These are phyloP conservation scores for Dorcus parallelipipedus DNA, from an alignment of 2,888 invertebrate species.

Conservation along the genomic window DNA sequence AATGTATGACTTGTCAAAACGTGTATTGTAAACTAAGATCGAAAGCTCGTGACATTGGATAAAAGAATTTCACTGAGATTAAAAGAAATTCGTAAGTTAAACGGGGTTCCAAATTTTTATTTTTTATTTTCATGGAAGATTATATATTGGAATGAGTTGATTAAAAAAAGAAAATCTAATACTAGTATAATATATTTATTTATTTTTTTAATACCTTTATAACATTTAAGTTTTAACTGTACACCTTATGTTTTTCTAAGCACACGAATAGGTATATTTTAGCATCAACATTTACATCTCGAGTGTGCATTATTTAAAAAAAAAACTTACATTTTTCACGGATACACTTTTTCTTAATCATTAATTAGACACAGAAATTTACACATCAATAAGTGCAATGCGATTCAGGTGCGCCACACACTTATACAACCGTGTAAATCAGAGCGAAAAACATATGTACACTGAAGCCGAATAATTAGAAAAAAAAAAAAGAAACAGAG, in stretches of 20 bases:
- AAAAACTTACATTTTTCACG: neutral
- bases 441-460: neutral
- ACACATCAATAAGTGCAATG: neutral
- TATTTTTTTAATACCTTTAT: neutral
- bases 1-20: too few species aligned
- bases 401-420: neutral
- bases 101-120: neutral
- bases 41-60: too few species aligned
- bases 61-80: too few species aligned
- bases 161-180: neutral
- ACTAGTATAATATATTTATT: neutral
- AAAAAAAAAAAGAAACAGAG: neutral
- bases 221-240: constrained; percentile 13
- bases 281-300: constrained; percentile 24
- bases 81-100: too few species aligned
- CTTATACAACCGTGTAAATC: neutral
- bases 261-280: constrained; percentile 18
- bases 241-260: constrained; percentile 13
- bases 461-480: neutral
- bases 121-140: neutral
- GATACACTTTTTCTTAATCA: neutral
- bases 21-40: too few species aligned
- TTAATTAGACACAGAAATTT: neutral
- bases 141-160: neutral
- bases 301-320: constrained; percentile 14